phyloP scores from a whole-genome alignment of 2,797 vertebrate genomes.

The Platalea minor region DNA sequence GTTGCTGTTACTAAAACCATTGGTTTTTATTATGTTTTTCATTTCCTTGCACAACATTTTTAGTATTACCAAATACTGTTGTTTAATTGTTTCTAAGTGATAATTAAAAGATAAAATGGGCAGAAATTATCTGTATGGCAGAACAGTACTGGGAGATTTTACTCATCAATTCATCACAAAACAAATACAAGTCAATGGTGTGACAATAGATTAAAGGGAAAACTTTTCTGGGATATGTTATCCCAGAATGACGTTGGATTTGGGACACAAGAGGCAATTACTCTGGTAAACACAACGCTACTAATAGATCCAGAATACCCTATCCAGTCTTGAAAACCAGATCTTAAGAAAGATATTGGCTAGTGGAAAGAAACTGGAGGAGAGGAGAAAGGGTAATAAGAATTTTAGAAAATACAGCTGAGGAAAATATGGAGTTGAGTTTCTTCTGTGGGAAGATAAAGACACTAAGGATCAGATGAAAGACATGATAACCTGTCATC shows the following conservation, averaged over 20 bases:
- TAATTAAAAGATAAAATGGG: not conserved
- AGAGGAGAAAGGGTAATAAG: not conserved
- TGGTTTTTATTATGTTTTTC: not conserved
- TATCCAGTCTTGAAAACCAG: not conserved
- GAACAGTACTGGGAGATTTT: not conserved
- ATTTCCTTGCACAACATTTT: not conserved
- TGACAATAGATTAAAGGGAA: not conserved
- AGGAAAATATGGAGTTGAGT: not conserved
- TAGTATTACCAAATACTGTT: not conserved
- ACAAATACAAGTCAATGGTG: not conserved
- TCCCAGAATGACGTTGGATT: not conserved
- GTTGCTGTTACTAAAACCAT: not conserved
- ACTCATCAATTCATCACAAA: not conserved
- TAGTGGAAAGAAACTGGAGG: not conserved
- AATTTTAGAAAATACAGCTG: not conserved
- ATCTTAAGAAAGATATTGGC: not conserved
- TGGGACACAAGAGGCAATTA: not conserved
- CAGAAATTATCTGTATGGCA: not conserved
- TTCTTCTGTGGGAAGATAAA: not conserved
- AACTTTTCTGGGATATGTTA: not conserved
- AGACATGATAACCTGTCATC: not conserved
- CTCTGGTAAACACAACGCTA: not conserved
- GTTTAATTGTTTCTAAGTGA: not conserved
- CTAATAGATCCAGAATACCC: not conserved
- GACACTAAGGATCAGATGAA: not conserved